Evolutionary conservation across 2,113 vertebrate genomes (phyloP), one percentile per base, ranked within the genome.

Genomic region (Oplegnathus fasciatus): DNA sequence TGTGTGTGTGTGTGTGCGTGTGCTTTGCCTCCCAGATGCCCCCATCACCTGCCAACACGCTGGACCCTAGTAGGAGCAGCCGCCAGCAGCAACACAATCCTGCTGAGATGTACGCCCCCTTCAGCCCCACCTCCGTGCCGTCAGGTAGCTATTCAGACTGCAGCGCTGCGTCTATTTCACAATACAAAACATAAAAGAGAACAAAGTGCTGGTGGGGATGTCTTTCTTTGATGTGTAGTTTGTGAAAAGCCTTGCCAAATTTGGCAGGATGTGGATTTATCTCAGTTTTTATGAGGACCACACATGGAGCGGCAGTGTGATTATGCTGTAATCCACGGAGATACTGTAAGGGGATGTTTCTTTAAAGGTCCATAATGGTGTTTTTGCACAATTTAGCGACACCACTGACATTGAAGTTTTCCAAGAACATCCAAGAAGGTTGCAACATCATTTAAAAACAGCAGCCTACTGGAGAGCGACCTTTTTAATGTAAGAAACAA

Each of bases 31-130:
- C 70, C n/a, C 89, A 99, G 98, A 99, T 98, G 95, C 98, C 98
- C 84, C 98, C 97, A 52, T 99, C 98, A 92, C 98, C 98, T 94
- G 98, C 98, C 96, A 98, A 98, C 96, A 97, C 97, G 87, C 96
- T 99, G 96, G 98, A 98, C 95, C 96, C 97, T 6, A 96, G 96
- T 93, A 96, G 98, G 92, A 97, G 96, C 93, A 90, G 93, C 86
- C 94, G 90, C 96, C 94, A 92, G 76, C 95, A 94, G 80, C 97
- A 97, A 86, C 96, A 96, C 78, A 96, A 95, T 85, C 95, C 96
- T 81, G 95, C 97, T 82, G 98, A 99, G 78, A 93, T 98, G 95
- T 98, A 98, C 82, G 95, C 97, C 93, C 96, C 98, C 89, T 99
- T 98, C 92, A 97, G 96, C 94, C 96, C 98, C 90, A 96, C 97